Base-by-base conservation (phyloP, 2,888 invertebrate species). In the Heteromurus nitidus region DNA sequence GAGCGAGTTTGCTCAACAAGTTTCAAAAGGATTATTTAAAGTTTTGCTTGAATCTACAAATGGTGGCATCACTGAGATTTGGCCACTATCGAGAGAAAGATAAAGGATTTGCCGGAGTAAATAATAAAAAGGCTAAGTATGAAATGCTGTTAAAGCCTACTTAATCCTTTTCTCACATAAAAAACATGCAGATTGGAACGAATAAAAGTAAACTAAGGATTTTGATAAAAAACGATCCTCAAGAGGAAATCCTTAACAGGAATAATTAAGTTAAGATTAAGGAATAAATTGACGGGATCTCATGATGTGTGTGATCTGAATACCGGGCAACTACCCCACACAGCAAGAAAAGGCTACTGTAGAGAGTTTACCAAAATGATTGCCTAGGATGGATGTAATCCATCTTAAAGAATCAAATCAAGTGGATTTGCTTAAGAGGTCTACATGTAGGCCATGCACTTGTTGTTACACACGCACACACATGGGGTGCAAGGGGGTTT, bases 191-290 rank as follows among this genome's bases (percentile, higher is more conserved):
- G n/a, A n/a, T n/a, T n/a, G n/a, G n/a, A n/a, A n/a, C n/a, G n/a
- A n/a, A n/a, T n/a, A n/a, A n/a, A n/a, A 36, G 36, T 36, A 13
- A 5, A 36, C 22, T 53, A 53, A 24, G 22, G 53, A n/a, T n/a
- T n/a, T 24, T 53, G 53, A 55, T 60, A 5, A 9, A 60, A 60
- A 60, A 60, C n/a, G n/a, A 60, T 60, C n/a, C 28, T 24, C 18
- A 42, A 72, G 74, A 58, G 42, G 64, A 67, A 26, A 65, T 75
- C 58, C 67, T 67, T 76, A 68, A 76, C 47, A 69, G 62, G 62
- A 77, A 77, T 77, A 77, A 77, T 77, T 77, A 76, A 76, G 76
- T 76, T 76, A 77, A 69, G 69, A 69, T 77, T 77, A 77, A 77
- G 69, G 77, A 77, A 77, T 77, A 77, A 77, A 77, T 69, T 77